Evolutionary conservation across 37 sponge, comb jelly and placozoan genomes (phyloP).

Genomic region (Halisarca cf. caerulea): DNA sequence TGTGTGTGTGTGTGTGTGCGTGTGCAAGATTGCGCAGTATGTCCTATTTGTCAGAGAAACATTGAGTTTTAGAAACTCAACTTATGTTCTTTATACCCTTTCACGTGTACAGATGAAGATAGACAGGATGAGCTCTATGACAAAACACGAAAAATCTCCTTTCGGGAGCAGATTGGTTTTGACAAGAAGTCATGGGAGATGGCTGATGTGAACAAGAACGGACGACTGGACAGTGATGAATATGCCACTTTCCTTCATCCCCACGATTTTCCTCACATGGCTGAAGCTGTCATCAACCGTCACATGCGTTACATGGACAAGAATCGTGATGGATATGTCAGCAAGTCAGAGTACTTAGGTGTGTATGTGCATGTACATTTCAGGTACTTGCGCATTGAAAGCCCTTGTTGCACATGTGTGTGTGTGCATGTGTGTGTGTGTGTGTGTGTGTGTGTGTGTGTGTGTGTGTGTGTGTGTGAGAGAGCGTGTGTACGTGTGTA

Average conservation of each 20-base stretch:
- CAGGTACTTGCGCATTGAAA: too few species aligned
- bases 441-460: not conserved
- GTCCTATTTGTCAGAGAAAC: too few species aligned
- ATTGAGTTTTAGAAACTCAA: too few species aligned
- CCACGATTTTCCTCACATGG: constrained; percentile 45
- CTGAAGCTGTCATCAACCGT: constrained; percentile 33
- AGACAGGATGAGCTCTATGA: not conserved
- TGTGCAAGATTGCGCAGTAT: too few species aligned
- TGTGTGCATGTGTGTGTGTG: not conserved
- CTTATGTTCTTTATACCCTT: too few species aligned
- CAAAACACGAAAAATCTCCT: not conserved
- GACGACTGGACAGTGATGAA: constrained; percentile 36
- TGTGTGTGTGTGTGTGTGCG: too few species aligned
- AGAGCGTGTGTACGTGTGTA: not conserved
- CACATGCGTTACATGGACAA: constrained; percentile 19
- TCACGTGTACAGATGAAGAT: not conserved
- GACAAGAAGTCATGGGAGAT: constrained; percentile 4
- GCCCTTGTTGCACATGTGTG: too few species aligned
- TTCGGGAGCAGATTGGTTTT: constrained; percentile 1
- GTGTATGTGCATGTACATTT: not conserved
- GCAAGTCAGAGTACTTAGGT: constrained; percentile 22
- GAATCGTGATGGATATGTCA: constrained; percentile 5
- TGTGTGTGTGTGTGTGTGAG: not conserved
- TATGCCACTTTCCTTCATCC: constrained; percentile 50
- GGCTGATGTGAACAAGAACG: constrained; percentile 49